These are phyloP conservation scores for Agrilus mali DNA, from an alignment of 2,888 invertebrate genomes.

Conservation along the genomic window DNA sequence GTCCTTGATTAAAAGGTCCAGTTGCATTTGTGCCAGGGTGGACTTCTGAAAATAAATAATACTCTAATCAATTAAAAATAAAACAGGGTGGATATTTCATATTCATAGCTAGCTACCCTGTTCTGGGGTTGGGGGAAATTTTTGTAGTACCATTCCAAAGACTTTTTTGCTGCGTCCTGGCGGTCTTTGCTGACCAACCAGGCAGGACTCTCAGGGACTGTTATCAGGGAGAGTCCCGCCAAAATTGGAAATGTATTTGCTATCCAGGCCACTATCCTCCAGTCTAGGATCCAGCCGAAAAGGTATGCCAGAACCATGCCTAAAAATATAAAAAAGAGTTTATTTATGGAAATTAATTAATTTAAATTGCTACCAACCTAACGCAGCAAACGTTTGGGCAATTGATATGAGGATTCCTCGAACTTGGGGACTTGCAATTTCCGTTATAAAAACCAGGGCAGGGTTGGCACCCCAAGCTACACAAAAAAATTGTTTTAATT, in stretches of 20 bases:
- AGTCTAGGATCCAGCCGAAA: too few species aligned
- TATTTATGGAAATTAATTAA: too few species aligned
- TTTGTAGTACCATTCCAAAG: slow-evolving; percentile 23
- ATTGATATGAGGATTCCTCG: slow-evolving; percentile 46
- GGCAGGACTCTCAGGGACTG: too few species aligned
- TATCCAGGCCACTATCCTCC: too few species aligned
- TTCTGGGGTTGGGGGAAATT: slow-evolving; percentile 35
- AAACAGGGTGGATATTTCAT: too few species aligned
- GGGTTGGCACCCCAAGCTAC: slow-evolving; percentile 46
- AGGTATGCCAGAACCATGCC: too few species aligned
- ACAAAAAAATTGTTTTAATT: slow-evolving; percentile 10
- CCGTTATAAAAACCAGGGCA: slow-evolving; percentile 48
- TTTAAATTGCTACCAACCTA: slow-evolving; percentile 32
- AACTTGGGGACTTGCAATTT: slow-evolving; percentile 45
- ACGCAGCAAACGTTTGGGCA: slow-evolving; percentile 44
- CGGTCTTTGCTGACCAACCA: too few species aligned
- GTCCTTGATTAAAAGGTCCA: slow-evolving; percentile 39
- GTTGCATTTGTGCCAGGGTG: slow-evolving; percentile 38
- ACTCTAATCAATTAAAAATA: too few species aligned
- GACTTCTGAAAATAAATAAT: slow-evolving; percentile 18
- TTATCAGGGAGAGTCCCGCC: too few species aligned
- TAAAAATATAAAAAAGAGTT: slow-evolving; percentile 6
- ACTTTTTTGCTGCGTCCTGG: too few species aligned
- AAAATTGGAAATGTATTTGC: too few species aligned
- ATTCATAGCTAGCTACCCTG: slow-evolving; percentile 17